Evolutionary conservation across 2,888 invertebrate species (phyloP), one percentile per base, ranked within the genome.

Genomic region (Acronicta aceris): DNA sequence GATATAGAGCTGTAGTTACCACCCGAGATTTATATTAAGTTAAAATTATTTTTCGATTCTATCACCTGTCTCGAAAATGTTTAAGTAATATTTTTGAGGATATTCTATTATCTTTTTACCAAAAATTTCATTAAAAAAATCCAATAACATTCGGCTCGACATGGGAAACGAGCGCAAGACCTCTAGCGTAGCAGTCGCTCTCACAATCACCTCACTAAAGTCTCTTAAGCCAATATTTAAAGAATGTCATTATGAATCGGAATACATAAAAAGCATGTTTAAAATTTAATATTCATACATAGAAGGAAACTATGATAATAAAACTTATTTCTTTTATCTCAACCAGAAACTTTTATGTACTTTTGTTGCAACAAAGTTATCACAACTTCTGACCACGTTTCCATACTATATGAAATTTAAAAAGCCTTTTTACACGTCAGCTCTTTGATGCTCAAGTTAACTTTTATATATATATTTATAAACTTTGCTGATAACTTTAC

Each of bases 1-100:
- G 75, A 50, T 74, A 84, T 57, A 81, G 83, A 84, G 86, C 15
- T 82, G 82, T 60, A 75, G 55, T 7, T 46, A 60, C 10, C 15
- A 33, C 33, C 33, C 30, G 1, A 6, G 15, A 16, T 12, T 30
- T 6, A 9, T 12, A n/a, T 21, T 5, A 5, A 10, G 10, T 9
- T 27, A 30, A n/a, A n/a, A n/a, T n/a, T n/a, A n/a, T n/a, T n/a
- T n/a, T n/a, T n/a, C n/a, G n/a, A n/a, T n/a, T n/a, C n/a, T n/a
- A n/a, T n/a, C n/a, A n/a, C n/a, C n/a, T n/a, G n/a, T n/a, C n/a
- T n/a, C n/a, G n/a, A n/a, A n/a, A n/a, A n/a, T n/a, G n/a, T n/a
- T n/a, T n/a, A n/a, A n/a, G n/a, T n/a, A n/a, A n/a, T n/a, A n/a
- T n/a, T n/a, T n/a, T n/a, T n/a, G n/a, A n/a, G n/a, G n/a, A n/a